Evolutionary conservation across 1,140 invertebrate genomes (phyloP), one percentile per base, ranked within the genome.

Genomic region (Drosophila busckii): DNA sequence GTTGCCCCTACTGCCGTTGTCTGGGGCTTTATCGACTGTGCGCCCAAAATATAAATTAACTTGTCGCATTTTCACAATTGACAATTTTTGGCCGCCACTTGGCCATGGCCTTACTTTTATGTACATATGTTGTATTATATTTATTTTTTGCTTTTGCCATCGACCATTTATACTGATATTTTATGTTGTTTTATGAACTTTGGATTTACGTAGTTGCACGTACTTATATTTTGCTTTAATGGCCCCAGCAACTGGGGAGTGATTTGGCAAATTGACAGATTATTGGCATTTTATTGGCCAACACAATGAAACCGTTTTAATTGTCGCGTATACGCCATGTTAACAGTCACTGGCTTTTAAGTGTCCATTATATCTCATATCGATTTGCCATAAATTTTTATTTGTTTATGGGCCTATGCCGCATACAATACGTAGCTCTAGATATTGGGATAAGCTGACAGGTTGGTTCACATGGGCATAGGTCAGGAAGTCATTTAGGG

Each of bases 251-350:
- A 58, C 52, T 44, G 54, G 70, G 56, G 70, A 76, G 70, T 76
- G 65, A 76, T 76, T 76, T 76, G 62, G 70, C 61, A 76, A 76
- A 76, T 76, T 76, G 70, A 75, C 70, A 70, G 70, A 69, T 75
- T 75, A 75, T 75, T 64, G 70, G 41, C 65, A 45, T 68, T 75
- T 75, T 66, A 75, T 75, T 76, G 70, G 58, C 34, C 46, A 32
- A 13, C 9, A 34, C 13, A 16, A 31, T 26, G 32, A 20, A 68
- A 20, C 9, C 32, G 40, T 41, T 70, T 58, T 54, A 61, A 71
- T 48, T 56, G 44, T 23, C 25, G 53, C 53, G n/a, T 5, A 42
- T 52, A 37, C 52, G 52, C 29, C 29, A n/a, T 34, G 22, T 55
- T 61, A 16, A 32, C 53, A 9, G 25, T 12, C 15, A n/a, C 10